Conservation (phyloP, 1,140 invertebrate species). For the Chlorops oryzae region DNA sequence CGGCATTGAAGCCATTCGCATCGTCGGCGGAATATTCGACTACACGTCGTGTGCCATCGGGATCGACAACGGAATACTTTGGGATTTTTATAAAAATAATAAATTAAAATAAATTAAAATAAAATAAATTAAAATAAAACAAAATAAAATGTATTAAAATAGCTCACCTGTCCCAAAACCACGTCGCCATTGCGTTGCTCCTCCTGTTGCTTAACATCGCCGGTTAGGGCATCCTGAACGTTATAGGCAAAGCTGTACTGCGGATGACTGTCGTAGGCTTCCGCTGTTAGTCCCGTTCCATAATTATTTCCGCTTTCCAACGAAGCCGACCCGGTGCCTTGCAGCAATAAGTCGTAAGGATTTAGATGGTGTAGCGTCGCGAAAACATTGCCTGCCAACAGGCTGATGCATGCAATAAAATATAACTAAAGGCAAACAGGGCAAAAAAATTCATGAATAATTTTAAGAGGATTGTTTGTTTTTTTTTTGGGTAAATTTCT, state of each 20-base stretch:
- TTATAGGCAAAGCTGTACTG: slow-evolving; percentile 51
- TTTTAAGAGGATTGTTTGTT: too few relatives aligned
- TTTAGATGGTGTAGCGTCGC: too few relatives aligned
- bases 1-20: slow-evolving; percentile 54
- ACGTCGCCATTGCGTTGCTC: slow-evolving; percentile 53
- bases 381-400: too few relatives aligned
- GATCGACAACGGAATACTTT: slow-evolving; percentile 55
- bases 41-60: slow-evolving; percentile 53
- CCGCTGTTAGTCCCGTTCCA: slow-evolving; percentile 19
- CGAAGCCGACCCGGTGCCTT: too few relatives aligned
- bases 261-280: slow-evolving; percentile 51
- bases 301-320: slow-evolving; percentile 21
- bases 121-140: not conserved
- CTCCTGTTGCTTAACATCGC: slow-evolving; percentile 53
- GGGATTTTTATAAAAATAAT: not conserved
- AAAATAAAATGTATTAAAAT: not conserved
- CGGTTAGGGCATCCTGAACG: slow-evolving; percentile 51
- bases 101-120: not conserved
- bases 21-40: slow-evolving; percentile 54
- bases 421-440: too few relatives aligned
- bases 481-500: too few relatives aligned
- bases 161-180: slow-evolving; percentile 49
- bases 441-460: too few relatives aligned
- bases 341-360: too few relatives aligned
- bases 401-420: too few relatives aligned